Evolutionary conservation across 2,113 vertebrate species (phyloP).

Genomic region (Camelus bactrianus): DNA sequence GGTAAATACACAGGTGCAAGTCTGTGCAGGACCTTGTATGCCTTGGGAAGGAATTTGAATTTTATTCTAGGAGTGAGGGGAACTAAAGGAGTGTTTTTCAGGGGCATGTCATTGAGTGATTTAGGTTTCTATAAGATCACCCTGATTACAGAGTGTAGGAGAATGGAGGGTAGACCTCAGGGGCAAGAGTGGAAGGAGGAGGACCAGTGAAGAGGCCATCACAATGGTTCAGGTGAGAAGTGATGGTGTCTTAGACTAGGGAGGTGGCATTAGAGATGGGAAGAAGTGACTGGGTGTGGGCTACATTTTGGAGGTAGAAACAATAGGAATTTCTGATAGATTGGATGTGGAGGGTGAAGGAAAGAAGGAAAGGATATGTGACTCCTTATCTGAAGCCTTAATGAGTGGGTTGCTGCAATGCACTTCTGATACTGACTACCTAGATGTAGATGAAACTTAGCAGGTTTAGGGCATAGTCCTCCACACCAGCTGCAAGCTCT

Average conservation of each 20-base stretch:
- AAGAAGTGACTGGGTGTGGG: background rate
- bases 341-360: background rate
- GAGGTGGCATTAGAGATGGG: background rate
- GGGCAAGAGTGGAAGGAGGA: background rate
- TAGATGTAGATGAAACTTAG: background rate
- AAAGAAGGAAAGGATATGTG: background rate
- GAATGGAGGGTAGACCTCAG: background rate
- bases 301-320: background rate
- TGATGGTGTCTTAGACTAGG: background rate
- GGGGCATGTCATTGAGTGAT: background rate
- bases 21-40: background rate
- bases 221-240: background rate
- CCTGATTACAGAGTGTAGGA: background rate
- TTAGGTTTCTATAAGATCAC: background rate
- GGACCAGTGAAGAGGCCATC: background rate
- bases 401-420: too few species aligned
- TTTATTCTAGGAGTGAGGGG: background rate
- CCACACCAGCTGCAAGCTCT: background rate
- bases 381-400: background rate
- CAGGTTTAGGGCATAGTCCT: background rate
- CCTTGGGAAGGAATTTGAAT: background rate
- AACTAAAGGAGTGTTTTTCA: background rate
- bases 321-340: background rate
- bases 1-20: background rate
- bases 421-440: background rate